Evolutionary conservation across 2,888 invertebrate species (phyloP).

Genomic region (Troides oblongomaculatus): DNA sequence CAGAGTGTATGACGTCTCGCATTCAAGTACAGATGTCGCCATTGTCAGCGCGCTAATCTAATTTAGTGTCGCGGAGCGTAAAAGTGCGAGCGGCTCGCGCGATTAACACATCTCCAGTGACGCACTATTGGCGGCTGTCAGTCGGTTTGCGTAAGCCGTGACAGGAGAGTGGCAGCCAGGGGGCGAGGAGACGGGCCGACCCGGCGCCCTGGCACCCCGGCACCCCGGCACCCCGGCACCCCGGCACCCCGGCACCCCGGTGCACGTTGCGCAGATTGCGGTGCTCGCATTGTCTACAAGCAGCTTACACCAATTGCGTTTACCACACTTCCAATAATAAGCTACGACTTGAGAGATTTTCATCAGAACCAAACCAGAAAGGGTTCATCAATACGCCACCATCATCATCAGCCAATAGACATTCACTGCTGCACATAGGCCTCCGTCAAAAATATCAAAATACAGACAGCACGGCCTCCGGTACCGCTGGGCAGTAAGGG

Average conservation of each 20-base stretch:
- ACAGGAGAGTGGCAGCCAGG: constrained; percentile 75
- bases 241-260: constrained; percentile 31
- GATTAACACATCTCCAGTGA: constrained; percentile 78
- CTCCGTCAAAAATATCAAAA: no score
- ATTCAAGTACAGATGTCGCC: constrained; percentile 73
- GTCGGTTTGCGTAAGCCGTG: constrained; percentile 76
- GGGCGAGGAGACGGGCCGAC: constrained; percentile 56
- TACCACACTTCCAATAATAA: no score
- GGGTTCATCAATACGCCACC: no score
- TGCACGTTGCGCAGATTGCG: constrained; percentile 47
- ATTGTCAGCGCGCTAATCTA: constrained; percentile 76
- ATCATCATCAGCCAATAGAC: no score
- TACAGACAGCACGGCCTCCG: no score
- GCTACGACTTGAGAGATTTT: no score
- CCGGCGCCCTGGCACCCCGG: neutral
- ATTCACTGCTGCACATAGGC: no score
- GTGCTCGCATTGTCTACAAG: constrained; percentile 25
- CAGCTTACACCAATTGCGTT: neutral
- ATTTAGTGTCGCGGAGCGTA: constrained; percentile 72
- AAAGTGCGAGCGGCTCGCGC: constrained; percentile 62
- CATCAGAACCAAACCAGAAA: no score
- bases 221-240: constrained; percentile 30
- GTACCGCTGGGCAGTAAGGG: no score
- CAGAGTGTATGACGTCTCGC: constrained; percentile 75
- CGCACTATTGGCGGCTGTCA: constrained; percentile 78